Conservation (phyloP, 2,113 vertebrate species). For the Tretioscincus oriximinensis region DNA sequence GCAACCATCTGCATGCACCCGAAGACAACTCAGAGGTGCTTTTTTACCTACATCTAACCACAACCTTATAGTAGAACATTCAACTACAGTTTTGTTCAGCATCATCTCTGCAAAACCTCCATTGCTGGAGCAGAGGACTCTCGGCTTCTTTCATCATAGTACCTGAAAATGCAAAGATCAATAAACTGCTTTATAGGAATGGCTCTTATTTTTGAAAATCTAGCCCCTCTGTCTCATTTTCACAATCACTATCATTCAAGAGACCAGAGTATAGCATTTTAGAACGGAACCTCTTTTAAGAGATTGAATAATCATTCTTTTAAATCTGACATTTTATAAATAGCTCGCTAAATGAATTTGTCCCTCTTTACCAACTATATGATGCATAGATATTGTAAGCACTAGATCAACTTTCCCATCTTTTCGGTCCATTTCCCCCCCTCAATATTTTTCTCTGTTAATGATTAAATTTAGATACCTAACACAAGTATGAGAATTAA, state of each 20-base stretch:
- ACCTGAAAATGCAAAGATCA: neutral
- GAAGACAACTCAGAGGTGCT: neutral
- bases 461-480: neutral
- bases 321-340: neutral
- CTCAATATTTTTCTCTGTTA: neutral
- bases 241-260: neutral
- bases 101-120: neutral
- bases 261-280: neutral
- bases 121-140: too few relatives aligned
- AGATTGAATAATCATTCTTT: neutral
- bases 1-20: neutral
- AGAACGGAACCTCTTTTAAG: neutral
- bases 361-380: neutral
- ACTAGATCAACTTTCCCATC: slow-evolving; percentile 2
- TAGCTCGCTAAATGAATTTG: neutral
- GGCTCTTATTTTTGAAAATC: neutral
- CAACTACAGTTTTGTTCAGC: neutral
- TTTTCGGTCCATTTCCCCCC: neutral
- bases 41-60: too few relatives aligned
- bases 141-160: too few relatives aligned
- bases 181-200: neutral
- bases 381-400: neutral
- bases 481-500: neutral
- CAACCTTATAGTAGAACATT: too few relatives aligned
- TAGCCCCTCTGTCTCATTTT: neutral